Evolutionary conservation across 2,113 vertebrate species (phyloP).

Genomic region (Oncorhynchus kisutch): DNA sequence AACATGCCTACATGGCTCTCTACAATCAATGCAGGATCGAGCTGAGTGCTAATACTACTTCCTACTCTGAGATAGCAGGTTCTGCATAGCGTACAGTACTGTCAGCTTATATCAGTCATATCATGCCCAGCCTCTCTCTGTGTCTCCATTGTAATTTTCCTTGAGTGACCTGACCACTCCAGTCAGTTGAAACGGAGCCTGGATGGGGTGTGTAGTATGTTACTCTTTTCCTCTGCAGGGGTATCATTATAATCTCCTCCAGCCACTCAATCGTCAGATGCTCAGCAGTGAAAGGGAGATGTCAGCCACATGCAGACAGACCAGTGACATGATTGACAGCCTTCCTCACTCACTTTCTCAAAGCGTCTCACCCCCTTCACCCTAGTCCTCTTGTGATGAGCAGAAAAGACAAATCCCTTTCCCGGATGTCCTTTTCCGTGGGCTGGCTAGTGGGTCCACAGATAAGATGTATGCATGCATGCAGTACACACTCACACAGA

Average conservation of each 20-base stretch:
- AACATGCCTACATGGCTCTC: slow-evolving; percentile 1
- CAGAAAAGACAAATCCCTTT: not conserved
- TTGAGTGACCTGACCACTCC: not conserved
- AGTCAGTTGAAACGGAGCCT: not conserved
- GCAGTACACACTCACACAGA: not conserved
- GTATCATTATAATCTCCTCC: slow-evolving; percentile 13
- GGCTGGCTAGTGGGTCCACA: not conserved
- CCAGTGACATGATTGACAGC: slow-evolving; percentile 22
- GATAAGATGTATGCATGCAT: not conserved
- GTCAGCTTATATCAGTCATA: slow-evolving; percentile 41
- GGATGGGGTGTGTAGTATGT: not conserved
- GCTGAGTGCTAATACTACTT: not conserved
- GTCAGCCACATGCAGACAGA: not conserved
- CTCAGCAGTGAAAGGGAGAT: slow-evolving; percentile 5
- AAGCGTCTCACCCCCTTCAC: not conserved
- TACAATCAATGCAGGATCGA: too few relatives aligned
- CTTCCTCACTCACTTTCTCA: not conserved
- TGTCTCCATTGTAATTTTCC: not conserved
- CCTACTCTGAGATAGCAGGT: slow-evolving; percentile 11
- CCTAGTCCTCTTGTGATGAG: not conserved
- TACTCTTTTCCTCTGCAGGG: not conserved
- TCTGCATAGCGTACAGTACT: slow-evolving; percentile 30
- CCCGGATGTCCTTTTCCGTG: not conserved
- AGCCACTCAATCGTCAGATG: slow-evolving; percentile 2
- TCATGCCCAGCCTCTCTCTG: slow-evolving; percentile 21